Percentiles rank a stretch among this genome's conserved stretches.
Evolutionary conservation across 2,113 vertebrate genomes (phyloP).

Genomic region (Channa argus): DNA sequence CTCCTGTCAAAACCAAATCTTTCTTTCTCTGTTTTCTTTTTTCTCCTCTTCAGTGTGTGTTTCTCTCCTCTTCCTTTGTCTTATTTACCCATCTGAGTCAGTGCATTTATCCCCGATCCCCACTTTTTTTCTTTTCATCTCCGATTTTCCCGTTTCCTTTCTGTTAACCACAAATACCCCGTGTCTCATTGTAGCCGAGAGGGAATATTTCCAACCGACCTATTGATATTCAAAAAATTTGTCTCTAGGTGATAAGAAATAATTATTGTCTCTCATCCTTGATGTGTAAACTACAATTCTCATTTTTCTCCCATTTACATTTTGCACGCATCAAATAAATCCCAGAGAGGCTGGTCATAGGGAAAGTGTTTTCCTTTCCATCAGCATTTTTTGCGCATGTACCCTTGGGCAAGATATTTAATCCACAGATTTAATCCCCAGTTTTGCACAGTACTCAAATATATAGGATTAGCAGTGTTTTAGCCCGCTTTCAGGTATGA

Average conservation of each 20-base stretch:
- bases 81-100: slow-evolving; percentile 62
- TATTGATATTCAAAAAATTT: slow-evolving; percentile 66
- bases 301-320: slow-evolving; percentile 28
- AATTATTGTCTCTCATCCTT: slow-evolving; percentile 50
- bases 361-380: slow-evolving; percentile 23
- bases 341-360: slow-evolving; percentile 3
- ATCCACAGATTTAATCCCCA: slow-evolving; percentile 53
- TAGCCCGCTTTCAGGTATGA: slow-evolving; percentile 18
- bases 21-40: background rate
- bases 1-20: slow-evolving; percentile 51
- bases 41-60: background rate
- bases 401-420: slow-evolving; percentile 57
- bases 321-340: slow-evolving; percentile 50
- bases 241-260: slow-evolving; percentile 30
- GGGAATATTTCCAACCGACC: slow-evolving; percentile 18
- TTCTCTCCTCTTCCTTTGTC: slow-evolving; percentile 23
- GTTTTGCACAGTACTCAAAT: slow-evolving; percentile 18
- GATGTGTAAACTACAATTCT: slow-evolving; percentile 58
- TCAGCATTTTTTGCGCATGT: slow-evolving; percentile 39
- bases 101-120: slow-evolving; percentile 22
- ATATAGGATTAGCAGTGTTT: slow-evolving; percentile 41
- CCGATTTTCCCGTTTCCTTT: slow-evolving; percentile 12
- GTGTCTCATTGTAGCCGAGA: slow-evolving; percentile 27
- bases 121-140: slow-evolving; percentile 20
- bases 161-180: slow-evolving; percentile 40